Conservation (phyloP, 2,113 vertebrate species). For the Atrichornis clamosus region DNA sequence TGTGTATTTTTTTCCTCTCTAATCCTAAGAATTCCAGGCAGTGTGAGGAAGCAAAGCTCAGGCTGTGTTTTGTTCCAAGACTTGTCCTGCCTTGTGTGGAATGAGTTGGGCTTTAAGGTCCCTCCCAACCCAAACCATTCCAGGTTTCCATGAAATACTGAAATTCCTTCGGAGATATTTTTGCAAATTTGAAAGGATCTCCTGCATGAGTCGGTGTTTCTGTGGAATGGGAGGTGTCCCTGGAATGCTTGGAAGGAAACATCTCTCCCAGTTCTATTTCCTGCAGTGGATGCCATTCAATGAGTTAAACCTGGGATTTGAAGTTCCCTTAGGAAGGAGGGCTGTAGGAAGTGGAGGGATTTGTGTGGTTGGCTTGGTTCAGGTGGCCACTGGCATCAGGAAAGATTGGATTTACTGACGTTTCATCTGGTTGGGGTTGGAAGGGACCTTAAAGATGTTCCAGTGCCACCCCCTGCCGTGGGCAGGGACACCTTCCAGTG, state of each 20-base stretch:
- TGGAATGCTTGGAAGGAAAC: neutral
- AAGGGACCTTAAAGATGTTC: neutral
- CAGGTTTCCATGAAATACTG: neutral
- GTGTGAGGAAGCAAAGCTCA: neutral
- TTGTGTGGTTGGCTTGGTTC: neutral
- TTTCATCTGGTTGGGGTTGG: neutral
- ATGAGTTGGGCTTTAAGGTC: neutral
- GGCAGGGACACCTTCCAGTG: neutral
- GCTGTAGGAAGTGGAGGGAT: neutral
- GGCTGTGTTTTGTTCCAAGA: neutral
- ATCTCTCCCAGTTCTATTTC: accelerated
- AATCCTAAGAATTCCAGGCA: neutral
- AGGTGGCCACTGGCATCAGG: neutral
- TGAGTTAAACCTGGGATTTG: too few species aligned
- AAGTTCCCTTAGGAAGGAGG: neutral
- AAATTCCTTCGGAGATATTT: neutral
- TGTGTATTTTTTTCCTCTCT: neutral
- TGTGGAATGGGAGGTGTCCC: neutral
- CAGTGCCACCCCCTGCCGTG: neutral
- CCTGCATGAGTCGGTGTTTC: neutral
- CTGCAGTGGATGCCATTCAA: accelerated
- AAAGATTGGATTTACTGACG: neutral
- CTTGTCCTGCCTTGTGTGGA: neutral
- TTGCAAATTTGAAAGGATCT: neutral
- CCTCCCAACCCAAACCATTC: neutral